These are phyloP conservation scores for Theretra japonica DNA, from an alignment of 2,888 invertebrate genomes.

Conservation along the genomic window DNA sequence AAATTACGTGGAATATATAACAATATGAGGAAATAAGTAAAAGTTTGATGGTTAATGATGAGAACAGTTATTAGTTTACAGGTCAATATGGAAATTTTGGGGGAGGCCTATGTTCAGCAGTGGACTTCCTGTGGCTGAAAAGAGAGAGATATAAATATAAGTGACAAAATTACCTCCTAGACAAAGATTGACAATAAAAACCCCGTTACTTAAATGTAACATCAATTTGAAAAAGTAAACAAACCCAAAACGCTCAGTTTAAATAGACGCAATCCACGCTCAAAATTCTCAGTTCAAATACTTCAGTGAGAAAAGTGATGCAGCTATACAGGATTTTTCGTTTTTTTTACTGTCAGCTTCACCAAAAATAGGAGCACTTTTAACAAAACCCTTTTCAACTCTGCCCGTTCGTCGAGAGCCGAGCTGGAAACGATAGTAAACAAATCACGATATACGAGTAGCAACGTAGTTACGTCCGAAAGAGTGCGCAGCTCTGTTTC, in stretches of 20 bases:
- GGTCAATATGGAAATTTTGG: no score
- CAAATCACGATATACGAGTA: conserved; percentile 1
- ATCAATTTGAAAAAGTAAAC: not conserved
- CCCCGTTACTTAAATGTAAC: no score
- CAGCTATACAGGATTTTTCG: not conserved
- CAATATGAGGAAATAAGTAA: no score
- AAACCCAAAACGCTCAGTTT: not conserved
- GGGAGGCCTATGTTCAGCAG: no score
- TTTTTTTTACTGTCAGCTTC: not conserved
- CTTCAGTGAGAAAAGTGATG: conserved; percentile 2
- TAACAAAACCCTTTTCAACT: conserved; percentile 20
- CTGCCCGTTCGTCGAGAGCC: not conserved
- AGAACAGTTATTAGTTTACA: no score
- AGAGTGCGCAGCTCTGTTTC: not conserved
- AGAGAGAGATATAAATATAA: no score
- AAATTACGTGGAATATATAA: no score
- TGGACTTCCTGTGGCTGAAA: no score
- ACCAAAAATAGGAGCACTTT: conserved; percentile 23
- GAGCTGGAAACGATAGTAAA: conserved; percentile 15
- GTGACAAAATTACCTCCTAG: no score
- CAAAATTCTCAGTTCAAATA: conserved; percentile 9
- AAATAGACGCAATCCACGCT: conserved; percentile 2
- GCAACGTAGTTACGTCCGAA: not conserved
- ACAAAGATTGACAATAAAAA: no score
- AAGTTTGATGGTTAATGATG: no score